Evolutionary conservation across 2,888 invertebrate species (phyloP).

Genomic region (Mystacides longicornis): DNA sequence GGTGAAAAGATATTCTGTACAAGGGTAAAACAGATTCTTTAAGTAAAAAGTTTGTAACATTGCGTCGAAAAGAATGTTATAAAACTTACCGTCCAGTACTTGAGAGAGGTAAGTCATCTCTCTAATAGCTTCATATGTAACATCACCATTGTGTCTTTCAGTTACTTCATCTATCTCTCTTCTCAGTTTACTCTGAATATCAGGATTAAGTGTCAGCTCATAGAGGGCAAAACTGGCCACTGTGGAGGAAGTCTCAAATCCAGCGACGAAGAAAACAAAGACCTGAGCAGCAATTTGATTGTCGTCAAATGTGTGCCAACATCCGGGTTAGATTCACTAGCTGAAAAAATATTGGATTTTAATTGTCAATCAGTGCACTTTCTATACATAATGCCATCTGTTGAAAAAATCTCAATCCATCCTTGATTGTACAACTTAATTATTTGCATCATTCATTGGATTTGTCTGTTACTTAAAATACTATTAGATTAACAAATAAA

Average conservation of each 20-base stretch:
- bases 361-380: too few relatives aligned
- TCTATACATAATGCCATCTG: too few relatives aligned
- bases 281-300: constrained; percentile 47
- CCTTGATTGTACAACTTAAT: too few relatives aligned
- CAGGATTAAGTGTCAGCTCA: constrained; percentile 41
- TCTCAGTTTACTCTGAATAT: constrained; percentile 39
- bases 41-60: too few relatives aligned
- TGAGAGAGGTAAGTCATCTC: constrained; percentile 44
- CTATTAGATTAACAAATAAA: too few relatives aligned
- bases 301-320: constrained; percentile 32
- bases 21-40: too few relatives aligned
- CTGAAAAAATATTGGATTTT: background rate
- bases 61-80: too few relatives aligned
- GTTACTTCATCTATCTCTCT: constrained; percentile 37
- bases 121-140: constrained; percentile 41
- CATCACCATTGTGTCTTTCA: constrained; percentile 32
- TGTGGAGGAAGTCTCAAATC: constrained; percentile 48
- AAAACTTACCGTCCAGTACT: constrained; percentile 38
- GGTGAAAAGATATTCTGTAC: too few relatives aligned
- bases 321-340: background rate
- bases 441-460: too few relatives aligned
- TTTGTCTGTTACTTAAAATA: too few relatives aligned
- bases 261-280: constrained; percentile 46
- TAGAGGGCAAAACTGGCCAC: constrained; percentile 42
- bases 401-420: too few relatives aligned